A percentile compares a stretch with the other conserved stretches of the same genome.
phyloP scores from a whole-genome alignment of 2,888 invertebrate species.

The Rhodophaea formosa region DNA sequence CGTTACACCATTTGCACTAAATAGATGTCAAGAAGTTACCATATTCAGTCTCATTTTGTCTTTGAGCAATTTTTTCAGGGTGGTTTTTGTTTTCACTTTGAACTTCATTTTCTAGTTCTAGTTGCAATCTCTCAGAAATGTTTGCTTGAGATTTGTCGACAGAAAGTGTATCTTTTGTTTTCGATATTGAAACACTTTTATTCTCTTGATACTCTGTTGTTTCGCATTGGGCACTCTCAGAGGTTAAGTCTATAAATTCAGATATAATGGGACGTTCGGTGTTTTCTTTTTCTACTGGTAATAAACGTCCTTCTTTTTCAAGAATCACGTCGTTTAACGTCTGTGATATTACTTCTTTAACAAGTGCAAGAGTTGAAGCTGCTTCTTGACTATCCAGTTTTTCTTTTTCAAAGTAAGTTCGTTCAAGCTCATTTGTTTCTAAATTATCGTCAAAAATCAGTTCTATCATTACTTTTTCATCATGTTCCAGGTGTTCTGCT shows the following conservation, averaged over 20 bases:
- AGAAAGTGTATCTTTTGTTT: neutral
- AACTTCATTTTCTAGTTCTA: neutral
- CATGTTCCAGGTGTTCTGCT: neutral
- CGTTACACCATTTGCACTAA: neutral
- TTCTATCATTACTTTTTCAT: neutral
- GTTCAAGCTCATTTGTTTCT: neutral
- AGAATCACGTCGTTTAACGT: neutral
- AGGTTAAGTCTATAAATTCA: neutral
- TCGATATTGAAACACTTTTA: neutral
- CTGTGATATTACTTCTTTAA: neutral
- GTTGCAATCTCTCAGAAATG: neutral
- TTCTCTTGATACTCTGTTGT: neutral
- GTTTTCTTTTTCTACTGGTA: constrained; percentile 8
- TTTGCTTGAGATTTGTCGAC: neutral
- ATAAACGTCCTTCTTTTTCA: constrained; percentile 2
- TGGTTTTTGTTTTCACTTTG: neutral
- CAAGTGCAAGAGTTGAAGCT: neutral
- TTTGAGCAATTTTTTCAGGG: neutral
- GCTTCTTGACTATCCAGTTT: neutral
- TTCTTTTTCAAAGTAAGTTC: neutral
- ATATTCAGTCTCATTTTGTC: neutral
- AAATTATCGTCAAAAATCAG: neutral
- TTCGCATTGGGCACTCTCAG: neutral
- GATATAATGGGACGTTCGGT: neutral
- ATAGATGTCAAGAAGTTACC: neutral